phyloP scores from a whole-genome alignment of 2,113 vertebrate genomes.

The Tychaedon coryphoeus region DNA sequence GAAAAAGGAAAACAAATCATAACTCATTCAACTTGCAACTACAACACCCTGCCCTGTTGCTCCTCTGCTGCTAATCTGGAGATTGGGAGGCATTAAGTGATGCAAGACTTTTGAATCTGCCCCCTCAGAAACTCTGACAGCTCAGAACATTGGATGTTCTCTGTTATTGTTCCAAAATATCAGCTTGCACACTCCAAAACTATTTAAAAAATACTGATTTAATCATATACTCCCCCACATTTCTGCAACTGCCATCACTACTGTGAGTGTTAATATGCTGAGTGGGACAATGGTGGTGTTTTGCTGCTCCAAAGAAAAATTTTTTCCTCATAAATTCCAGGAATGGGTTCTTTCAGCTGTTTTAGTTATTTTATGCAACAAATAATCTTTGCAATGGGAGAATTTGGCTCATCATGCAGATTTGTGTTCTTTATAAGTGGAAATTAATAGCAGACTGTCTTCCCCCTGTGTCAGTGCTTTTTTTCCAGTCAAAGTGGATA shows the following conservation, averaged over 20 bases:
- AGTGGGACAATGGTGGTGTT: neutral
- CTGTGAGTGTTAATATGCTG: neutral
- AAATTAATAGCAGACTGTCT: neutral
- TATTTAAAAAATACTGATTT: slow-evolving; percentile 32
- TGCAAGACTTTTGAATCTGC: neutral
- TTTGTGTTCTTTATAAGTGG: neutral
- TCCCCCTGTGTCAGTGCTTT: neutral
- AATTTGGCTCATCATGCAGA: neutral
- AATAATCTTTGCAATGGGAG: neutral
- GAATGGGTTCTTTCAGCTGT: neutral
- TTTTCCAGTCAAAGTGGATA: neutral
- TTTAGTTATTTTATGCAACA: neutral
- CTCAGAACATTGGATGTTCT: neutral
- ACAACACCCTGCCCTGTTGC: neutral
- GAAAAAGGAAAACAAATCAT: neutral
- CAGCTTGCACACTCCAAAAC: neutral
- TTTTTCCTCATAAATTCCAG: neutral
- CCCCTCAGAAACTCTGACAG: neutral
- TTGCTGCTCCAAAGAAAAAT: neutral
- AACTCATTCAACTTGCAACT: neutral
- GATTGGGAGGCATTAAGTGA: neutral
- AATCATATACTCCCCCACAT: neutral
- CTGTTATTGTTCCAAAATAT: neutral
- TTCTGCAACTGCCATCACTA: neutral
- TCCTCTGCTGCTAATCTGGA: neutral